Base-by-base conservation (phyloP, 2,888 invertebrate species). In the Candidula unifasciata region DNA sequence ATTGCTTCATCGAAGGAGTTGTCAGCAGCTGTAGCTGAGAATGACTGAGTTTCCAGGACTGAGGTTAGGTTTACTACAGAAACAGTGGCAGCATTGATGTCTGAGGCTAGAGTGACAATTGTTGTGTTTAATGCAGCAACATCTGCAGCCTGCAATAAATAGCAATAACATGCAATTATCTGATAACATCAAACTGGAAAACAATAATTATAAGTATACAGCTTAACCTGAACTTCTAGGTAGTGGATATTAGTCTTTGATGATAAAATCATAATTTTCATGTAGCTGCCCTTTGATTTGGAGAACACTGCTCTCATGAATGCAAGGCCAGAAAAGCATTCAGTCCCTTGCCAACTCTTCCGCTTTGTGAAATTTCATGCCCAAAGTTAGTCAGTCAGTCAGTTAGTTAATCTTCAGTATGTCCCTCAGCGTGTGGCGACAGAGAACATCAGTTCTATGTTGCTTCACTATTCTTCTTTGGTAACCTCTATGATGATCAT, bases 81-180 rank as follows among this genome's bases (percentile, higher is more conserved):
- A 33, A 57, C 21, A 37, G 69, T 57, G 2, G 21, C 69, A 60
- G 73, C 33, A 60, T 57, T 60, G 35, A 81, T 52, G 18, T 73
- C 81, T 24, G 37, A 35, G 35, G 13, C 35, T 57, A 81, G 33
- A 13, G 69, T 18, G 33, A 30, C 16, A 5, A 73, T 57, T 27
- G 73, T 57, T 18, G 3, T 37, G 33, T 35, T 81, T n/a, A 81
- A 2, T 16, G 35, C 30, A 16, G 37, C 60, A 33, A 81, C n/a
- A 21, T 30, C 54, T 35, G 73, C n/a, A 54, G 81, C 81, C 81
- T 81, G 21, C 3, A 66, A 66, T 64, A 44, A 24, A 79, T 37
- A 79, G 66, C 30, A 60, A 57, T 24, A 8, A 27, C 57, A 13
- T 3, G 3, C 21, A 2, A 33, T 73, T 73, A 35, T 73, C 37